Base-by-base conservation (phyloP, 2,113 vertebrate genomes). In the Rhizomys pruinosus region DNA sequence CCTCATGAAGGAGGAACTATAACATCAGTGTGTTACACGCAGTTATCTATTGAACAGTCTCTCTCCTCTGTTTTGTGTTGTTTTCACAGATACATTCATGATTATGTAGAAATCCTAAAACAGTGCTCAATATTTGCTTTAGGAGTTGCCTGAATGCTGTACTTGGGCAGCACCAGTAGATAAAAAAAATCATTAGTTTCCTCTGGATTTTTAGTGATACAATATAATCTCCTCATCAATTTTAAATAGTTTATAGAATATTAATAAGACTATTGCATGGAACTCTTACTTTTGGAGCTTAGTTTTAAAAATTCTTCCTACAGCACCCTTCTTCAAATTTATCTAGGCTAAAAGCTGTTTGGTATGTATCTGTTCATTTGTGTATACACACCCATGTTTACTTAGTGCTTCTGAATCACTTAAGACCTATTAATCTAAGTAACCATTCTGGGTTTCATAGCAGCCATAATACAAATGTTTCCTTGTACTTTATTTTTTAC, bases 241-340 rank as follows among this genome's bases (percentile, higher is more conserved):
- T 90, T 91, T 37, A 87, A 85, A 73, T 59, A 42, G 69, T 90
- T 92, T 47, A 7, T 89, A 85, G 90, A 88, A 69, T 97, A 72
- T 87, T 74, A 93, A 87, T 59, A 91, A 44, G 42, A 85, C 42
- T 37, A 37, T 44, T 78, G 47, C 73, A 90, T 90, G 74, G 90
- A 87, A 87, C 25, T 12, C 12, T 80, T 91, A 84, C 39, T 84
- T 90, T 79, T 89, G 44, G 63, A 79, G 11, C 44, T 66, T 52
- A n/a, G 74, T 82, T 96, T 96, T 95, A 87, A 87, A 90, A 96
- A 90, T 89, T 93, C 80, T 93, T 88, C 34, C 61, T 61, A 92
- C 59, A 69, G 39, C 32, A 32, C 79, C 32, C 74, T 95, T 94
- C 74, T 95, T 87, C 82, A 96, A 92, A 92, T 71, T 82, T 42